Evolutionary conservation across 2,113 vertebrate genomes (phyloP), one percentile per base, ranked within the genome.

Genomic region (Elephantulus edwardii): DNA sequence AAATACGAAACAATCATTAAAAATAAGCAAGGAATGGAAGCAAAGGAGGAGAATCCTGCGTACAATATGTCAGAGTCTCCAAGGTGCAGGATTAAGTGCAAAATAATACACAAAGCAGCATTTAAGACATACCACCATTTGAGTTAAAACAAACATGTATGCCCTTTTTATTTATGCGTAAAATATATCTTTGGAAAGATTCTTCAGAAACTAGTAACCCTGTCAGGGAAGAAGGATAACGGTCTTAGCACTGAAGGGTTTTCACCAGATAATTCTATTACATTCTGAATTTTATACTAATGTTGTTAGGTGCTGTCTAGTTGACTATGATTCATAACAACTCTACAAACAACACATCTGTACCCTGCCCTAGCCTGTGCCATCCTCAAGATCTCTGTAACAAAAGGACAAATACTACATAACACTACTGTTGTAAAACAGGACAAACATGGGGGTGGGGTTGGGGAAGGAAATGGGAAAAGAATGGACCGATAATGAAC

Each of bases 251-350:
- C 50, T 83, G 77, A n/a, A 35, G 7, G 19, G n/a, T 35, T 75
- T 35, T 74, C 58, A 52, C 30, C 76, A 81, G 50, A 58, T 68
- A 66, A 76, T 22, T 52, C 44, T 52, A 70, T 22, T 30, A 42
- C 14, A 50, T 90, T 60, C 48, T 90, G 48, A 50, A 80, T 89
- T 68, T 60, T 86, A 76, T 52, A 77, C 60, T 74, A 82, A n/a
- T n/a, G n/a, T n/a, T 6, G 70, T 75, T 50, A 16, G 16, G 16
- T 50, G 48, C n/a, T n/a, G n/a, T n/a, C n/a, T n/a, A n/a, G n/a
- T n/a, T n/a, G n/a, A n/a, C n/a, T n/a, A n/a, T n/a, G n/a, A n/a
- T n/a, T n/a, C n/a, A n/a, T n/a, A n/a, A n/a, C n/a, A n/a, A n/a
- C n/a, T n/a, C n/a, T n/a, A n/a, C n/a, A n/a, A n/a, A n/a, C n/a